Percentiles rank a stretch among this genome's conserved stretches.
phyloP scores from a whole-genome alignment of 2,113 vertebrate species.

The Gymnobelideus leadbeateri region DNA sequence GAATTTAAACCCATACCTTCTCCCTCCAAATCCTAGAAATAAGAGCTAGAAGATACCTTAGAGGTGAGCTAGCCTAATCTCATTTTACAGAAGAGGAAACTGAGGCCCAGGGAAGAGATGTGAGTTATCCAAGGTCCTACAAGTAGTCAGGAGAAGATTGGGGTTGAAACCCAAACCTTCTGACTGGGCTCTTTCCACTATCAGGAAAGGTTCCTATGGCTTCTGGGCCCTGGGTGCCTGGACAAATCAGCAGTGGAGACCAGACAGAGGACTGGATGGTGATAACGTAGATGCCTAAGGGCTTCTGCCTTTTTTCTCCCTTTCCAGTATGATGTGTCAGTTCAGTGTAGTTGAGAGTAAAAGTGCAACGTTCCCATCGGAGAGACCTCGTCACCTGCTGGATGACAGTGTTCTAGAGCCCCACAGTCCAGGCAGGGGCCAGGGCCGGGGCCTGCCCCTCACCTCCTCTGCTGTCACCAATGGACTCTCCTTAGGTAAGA shows the following conservation, averaged over 20 bases:
- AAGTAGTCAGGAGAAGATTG: background rate
- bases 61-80: slow-evolving; percentile 20
- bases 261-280: background rate
- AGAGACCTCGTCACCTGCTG: slow-evolving; percentile 94
- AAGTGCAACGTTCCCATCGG: slow-evolving; percentile 94
- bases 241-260: background rate
- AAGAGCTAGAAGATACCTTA: background rate
- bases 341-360: slow-evolving; percentile 93
- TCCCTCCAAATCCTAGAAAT: slow-evolving; percentile 1
- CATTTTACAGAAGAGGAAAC: background rate
- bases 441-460: slow-evolving; percentile 83
- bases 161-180: background rate
- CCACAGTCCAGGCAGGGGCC: slow-evolving; percentile 89
- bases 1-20: background rate
- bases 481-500: slow-evolving; percentile 90
- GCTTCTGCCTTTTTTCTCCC: slow-evolving; percentile 67
- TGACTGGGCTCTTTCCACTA: background rate
- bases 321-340: slow-evolving; percentile 95
- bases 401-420: slow-evolving; percentile 97
- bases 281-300: slow-evolving; percentile 49
- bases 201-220: background rate
- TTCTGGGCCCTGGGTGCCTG: background rate
- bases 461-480: slow-evolving; percentile 87
- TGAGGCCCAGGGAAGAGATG: slow-evolving; percentile 10
- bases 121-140: slow-evolving; percentile 56